Base-by-base conservation (phyloP, 2,797 vertebrate species). In the Pseudocheirus occidentalis region DNA sequence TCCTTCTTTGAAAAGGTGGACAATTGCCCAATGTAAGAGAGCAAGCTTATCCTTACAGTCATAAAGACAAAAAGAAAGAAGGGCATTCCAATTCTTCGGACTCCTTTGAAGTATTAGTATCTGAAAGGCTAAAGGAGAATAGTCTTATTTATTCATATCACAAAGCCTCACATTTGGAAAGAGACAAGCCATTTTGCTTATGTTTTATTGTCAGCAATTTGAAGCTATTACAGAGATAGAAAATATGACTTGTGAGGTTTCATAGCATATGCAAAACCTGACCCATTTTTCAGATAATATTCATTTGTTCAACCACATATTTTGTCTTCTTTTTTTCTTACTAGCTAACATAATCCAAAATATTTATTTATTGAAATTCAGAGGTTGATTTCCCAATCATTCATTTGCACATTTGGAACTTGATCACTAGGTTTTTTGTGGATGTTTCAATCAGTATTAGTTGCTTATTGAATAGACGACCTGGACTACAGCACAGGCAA, bases 121-220 rank as follows among this genome's bases (percentile, higher is more conserved):
- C 5, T 55, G 59, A 62, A 93, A 16, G 59, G 10, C 56, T 91
- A 31, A 52, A 90, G 52, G 34, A 66, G 28, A n/a, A 92, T n/a
- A 53, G 16, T 59, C 81, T 95, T 95, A 91, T 62, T 57, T 28
- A 95, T 57, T 66, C 29, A 92, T 18, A 95, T 55, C 58, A 91
- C 28, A 92, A 93, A 94, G 92, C 89, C 58, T 92, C 55, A 93
- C 29, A 31, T 92, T 96, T 95, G 94, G 34, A 94, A 95, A 95
- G 92, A 96, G 53, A 92, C 18, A 94, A 92, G 59, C 31, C 59
- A 96, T 94, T 93, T 94, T 94, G 34, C 28, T n/a, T 56, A 94
- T 94, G 40, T 95, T 97, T 97, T 95, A 96, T 91, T 87, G 18
- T 31, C 62, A 90, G 89, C 62, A 91, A 93, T 96, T 93, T 96